Evolutionary conservation across 2,888 invertebrate species (phyloP).

Genomic region (Scaptodrosophila latifasciaeformis): DNA sequence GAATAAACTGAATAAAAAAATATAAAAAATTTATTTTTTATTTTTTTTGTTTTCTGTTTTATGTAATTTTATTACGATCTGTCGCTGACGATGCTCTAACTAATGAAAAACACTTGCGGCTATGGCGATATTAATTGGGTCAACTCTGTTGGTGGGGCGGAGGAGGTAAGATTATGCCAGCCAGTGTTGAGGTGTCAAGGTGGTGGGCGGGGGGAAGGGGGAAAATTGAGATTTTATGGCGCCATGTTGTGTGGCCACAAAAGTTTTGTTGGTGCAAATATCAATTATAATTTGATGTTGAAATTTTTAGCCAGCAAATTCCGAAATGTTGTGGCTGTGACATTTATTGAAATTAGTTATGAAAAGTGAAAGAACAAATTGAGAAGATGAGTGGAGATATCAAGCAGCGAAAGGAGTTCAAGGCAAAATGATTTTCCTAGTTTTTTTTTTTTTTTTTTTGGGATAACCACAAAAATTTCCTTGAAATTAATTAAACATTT

Average conservation of each 20-base stretch:
- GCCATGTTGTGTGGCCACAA: conserved; percentile 25
- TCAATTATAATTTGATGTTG: conserved; percentile 42
- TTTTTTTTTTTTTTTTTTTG: not conserved
- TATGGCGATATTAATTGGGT: conserved; percentile 48
- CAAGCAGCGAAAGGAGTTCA: no score
- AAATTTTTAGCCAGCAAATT: no score
- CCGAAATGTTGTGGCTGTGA: conserved; percentile 15
- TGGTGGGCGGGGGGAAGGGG: no score
- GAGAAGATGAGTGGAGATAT: no score
- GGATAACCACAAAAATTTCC: not conserved
- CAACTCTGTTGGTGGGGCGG: conserved; percentile 16
- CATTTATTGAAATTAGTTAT: conserved; percentile 27
- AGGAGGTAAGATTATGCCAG: no score
- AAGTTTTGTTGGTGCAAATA: conserved; percentile 30
- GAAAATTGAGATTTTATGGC: conserved; percentile 38
- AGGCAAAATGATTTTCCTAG: no score
- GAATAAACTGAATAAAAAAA: no score
- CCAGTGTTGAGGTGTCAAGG: no score
- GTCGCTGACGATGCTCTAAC: conserved; percentile 23
- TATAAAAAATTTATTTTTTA: no score
- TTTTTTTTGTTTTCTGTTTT: conserved; percentile 6
- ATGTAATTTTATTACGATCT: conserved; percentile 30
- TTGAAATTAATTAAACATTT: not conserved
- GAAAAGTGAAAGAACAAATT: not conserved
- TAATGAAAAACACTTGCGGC: conserved; percentile 55